These are phyloP conservation scores for Meloidogyne hapla DNA, from an alignment of 1,140 invertebrate genomes.

Conservation along the genomic window DNA sequence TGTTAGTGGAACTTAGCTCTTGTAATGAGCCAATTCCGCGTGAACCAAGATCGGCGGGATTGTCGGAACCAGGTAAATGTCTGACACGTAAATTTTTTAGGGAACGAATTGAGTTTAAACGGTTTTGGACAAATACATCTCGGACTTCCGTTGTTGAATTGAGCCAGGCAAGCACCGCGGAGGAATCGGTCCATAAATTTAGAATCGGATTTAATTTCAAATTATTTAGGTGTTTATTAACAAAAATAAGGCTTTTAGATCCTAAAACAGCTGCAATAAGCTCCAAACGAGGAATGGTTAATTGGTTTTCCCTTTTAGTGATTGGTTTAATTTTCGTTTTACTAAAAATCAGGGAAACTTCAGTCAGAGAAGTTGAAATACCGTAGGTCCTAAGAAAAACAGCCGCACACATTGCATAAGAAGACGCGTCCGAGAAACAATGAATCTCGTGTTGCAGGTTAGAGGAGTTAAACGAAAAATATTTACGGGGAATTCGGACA, in stretches of 20 bases:
- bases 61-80: neutral
- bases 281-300: conserved; percentile 3
- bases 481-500: neutral
- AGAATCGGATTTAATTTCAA: neutral
- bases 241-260: neutral
- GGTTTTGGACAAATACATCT: conserved; percentile 15
- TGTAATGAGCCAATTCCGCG: neutral
- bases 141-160: neutral
- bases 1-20: neutral
- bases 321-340: conserved; percentile 6
- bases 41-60: conserved; percentile 2
- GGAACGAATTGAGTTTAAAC: neutral
- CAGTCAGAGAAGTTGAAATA: neutral
- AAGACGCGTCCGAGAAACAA: no score
- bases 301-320: neutral
- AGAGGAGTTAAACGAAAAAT: no score
- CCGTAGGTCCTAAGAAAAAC: neutral
- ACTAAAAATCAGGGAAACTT: neutral
- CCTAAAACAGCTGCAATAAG: neutral
- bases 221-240: neutral
- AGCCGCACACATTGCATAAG: neutral
- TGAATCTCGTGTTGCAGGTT: no score
- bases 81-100: neutral
- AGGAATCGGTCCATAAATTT: neutral
- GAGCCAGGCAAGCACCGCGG: neutral